phyloP scores from a whole-genome alignment of 2,113 vertebrate species.

The Corythaixoides concolor region DNA sequence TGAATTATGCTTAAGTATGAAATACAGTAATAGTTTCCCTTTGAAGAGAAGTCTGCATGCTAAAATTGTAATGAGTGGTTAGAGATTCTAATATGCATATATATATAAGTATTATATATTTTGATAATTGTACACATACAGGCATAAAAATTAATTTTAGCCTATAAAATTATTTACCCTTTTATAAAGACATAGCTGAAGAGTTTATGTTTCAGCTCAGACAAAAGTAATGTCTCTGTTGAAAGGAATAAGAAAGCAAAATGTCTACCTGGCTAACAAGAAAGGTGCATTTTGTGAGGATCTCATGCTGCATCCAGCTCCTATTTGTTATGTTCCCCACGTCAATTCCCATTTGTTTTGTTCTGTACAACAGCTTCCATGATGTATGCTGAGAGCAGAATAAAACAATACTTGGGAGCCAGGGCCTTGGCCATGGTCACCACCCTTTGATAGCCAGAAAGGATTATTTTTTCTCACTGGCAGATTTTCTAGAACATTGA shows the following conservation, averaged over 20 bases:
- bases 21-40: background rate
- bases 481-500: background rate
- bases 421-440: background rate
- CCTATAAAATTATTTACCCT: background rate
- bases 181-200: background rate
- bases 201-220: background rate
- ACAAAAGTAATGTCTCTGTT: background rate
- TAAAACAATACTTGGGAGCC: background rate
- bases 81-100: background rate
- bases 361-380: background rate
- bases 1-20: background rate
- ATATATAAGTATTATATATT: background rate
- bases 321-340: background rate
- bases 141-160: background rate
- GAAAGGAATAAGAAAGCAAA: background rate
- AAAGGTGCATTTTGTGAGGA: background rate
- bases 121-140: background rate
- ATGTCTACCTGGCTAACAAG: background rate
- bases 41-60: background rate
- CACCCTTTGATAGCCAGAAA: background rate
- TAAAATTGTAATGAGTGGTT: background rate
- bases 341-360: background rate
- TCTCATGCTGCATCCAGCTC: background rate
- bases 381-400: background rate
- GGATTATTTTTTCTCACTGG: background rate